Conservation (phyloP, 2,113 vertebrate species). For the Saiga tatarica region DNA sequence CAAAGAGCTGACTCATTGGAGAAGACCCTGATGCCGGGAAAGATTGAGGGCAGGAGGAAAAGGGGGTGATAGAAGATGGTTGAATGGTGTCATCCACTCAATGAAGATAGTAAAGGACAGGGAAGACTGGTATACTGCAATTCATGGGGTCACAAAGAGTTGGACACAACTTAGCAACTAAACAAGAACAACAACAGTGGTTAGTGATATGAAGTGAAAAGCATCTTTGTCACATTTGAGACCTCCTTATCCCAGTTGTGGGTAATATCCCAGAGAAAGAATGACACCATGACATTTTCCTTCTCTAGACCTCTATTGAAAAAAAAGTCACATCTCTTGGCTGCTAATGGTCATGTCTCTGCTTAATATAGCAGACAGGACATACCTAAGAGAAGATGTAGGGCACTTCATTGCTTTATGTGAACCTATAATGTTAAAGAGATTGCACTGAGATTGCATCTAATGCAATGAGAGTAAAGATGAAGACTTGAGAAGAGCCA, state of each 20-base stretch:
- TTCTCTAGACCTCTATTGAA: no score
- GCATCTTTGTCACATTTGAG: background rate
- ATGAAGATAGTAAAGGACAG: background rate
- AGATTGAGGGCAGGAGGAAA: background rate
- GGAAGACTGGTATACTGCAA: background rate
- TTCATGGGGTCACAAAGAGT: background rate
- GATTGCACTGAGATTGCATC: background rate
- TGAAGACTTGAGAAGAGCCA: background rate
- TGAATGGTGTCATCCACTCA: background rate
- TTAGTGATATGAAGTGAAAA: background rate
- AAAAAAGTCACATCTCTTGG: background rate
- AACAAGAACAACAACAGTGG: background rate
- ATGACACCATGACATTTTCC: background rate
- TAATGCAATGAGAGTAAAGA: background rate
- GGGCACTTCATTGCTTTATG: background rate
- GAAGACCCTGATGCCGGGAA: background rate
- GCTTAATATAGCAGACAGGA: background rate
- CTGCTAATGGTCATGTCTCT: background rate
- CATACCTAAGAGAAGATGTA: background rate
- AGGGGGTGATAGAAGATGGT: background rate
- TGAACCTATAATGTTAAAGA: background rate
- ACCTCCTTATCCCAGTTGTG: background rate
- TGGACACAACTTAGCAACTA: background rate
- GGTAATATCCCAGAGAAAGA: background rate
- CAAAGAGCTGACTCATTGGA: background rate